A percentile compares a stretch with the other conserved stretches of the same genome.
phyloP scores from a whole-genome alignment of 2,797 vertebrate species.

The Fringilla coelebs region DNA sequence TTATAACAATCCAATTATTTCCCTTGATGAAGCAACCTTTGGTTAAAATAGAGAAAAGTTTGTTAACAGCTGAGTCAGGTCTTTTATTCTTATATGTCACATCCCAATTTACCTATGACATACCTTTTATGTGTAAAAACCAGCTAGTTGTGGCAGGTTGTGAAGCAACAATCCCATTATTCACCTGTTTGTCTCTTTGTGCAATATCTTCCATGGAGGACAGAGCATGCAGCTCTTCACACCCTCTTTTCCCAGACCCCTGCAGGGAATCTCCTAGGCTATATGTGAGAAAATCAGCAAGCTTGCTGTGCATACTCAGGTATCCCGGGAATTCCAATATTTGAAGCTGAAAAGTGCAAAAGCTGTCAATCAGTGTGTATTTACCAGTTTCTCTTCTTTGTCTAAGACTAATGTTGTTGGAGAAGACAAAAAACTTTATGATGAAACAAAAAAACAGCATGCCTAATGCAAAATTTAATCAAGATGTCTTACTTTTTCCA shows the following conservation, averaged over 20 bases:
- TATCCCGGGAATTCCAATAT: not conserved
- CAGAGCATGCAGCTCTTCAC: not conserved
- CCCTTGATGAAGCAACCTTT: not conserved
- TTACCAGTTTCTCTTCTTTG: not conserved
- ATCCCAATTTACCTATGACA: not conserved
- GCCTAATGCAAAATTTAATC: not conserved
- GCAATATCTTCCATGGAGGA: not conserved
- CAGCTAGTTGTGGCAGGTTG: not conserved
- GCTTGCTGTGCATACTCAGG: not conserved
- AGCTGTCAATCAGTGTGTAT: not conserved
- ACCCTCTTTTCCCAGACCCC: not conserved
- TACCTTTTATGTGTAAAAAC: not conserved
- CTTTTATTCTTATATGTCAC: not conserved
- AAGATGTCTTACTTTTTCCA: not conserved
- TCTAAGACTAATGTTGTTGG: not conserved
- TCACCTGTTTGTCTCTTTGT: not conserved
- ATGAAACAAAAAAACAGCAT: not conserved
- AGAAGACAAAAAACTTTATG: not conserved
- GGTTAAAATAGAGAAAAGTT: not conserved
- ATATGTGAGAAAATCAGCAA: not conserved
- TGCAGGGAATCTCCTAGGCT: not conserved
- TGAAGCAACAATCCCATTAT: not conserved
- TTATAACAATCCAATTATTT: not conserved
- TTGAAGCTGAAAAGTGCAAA: not conserved
- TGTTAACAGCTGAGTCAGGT: not conserved